Percentiles rank a stretch among this genome's conserved stretches.
phyloP scores from a whole-genome alignment of 2,113 vertebrate genomes.

The Ictalurus furcatus region DNA sequence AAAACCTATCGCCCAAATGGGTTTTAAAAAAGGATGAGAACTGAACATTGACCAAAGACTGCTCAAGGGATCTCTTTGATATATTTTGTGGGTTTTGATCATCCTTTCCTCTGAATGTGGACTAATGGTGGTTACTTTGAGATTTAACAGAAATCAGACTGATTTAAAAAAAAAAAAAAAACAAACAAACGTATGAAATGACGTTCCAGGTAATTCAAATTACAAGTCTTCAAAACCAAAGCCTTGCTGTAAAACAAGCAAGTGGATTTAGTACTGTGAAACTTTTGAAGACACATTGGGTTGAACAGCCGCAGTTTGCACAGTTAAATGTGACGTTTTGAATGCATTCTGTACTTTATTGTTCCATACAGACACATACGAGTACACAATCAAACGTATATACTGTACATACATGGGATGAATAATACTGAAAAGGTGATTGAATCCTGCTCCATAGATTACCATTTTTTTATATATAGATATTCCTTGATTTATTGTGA shows the following conservation, averaged over 20 bases:
- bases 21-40: constrained; percentile 21
- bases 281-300: constrained; percentile 12
- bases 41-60: constrained; percentile 48
- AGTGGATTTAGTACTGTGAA: constrained; percentile 44
- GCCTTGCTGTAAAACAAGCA: constrained; percentile 35
- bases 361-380: constrained; percentile 42
- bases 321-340: constrained; percentile 16
- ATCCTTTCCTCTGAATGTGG: constrained; percentile 37
- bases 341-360: constrained; percentile 41
- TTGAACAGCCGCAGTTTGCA: constrained; percentile 36
- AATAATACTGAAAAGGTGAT: constrained; percentile 11
- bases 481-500: constrained; percentile 40
- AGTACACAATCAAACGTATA: constrained; percentile 50
- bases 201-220: not conserved
- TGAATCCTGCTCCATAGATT: constrained; percentile 2
- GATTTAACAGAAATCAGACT: constrained; percentile 7
- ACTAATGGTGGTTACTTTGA: constrained; percentile 37
- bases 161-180: not conserved
- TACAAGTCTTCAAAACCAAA: constrained; percentile 51
- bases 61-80: constrained; percentile 36
- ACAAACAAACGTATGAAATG: not conserved
- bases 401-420: constrained; percentile 31
- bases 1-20: constrained; percentile 14
- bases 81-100: constrained; percentile 41
- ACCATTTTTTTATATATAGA: constrained; percentile 16